A percentile compares a stretch with the other conserved stretches of the same genome.
These are phyloP conservation scores for Frankliniella intonsa DNA, from an alignment of 2,888 invertebrate genomes.

Conservation along the genomic window DNA sequence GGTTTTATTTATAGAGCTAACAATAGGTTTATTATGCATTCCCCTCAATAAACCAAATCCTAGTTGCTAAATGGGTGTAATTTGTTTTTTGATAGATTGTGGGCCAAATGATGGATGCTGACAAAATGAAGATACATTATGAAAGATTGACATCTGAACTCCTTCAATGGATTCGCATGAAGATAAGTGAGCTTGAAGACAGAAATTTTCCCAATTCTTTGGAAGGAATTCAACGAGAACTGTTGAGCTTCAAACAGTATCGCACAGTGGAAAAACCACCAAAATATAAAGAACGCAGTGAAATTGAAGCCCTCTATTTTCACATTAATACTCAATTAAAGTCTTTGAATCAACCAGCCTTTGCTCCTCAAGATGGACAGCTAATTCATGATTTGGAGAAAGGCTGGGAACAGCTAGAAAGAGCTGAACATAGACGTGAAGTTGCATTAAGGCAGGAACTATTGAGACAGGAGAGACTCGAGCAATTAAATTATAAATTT, in stretches of 20 bases:
- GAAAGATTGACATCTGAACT: slow-evolving; percentile 77
- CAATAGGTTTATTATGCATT: neutral
- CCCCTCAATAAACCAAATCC: neutral
- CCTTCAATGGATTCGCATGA: slow-evolving; percentile 88
- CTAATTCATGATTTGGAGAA: slow-evolving; percentile 92
- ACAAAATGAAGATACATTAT: slow-evolving; percentile 85
- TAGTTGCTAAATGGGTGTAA: neutral
- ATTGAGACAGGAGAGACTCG: slow-evolving; percentile 83
- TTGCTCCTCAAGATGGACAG: slow-evolving; percentile 81
- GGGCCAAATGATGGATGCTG: slow-evolving; percentile 92
- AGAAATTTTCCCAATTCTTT: slow-evolving; percentile 89
- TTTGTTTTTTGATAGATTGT: slow-evolving; percentile 68
- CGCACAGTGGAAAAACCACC: slow-evolving; percentile 96
- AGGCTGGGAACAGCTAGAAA: slow-evolving; percentile 89
- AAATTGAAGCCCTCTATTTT: slow-evolving; percentile 94
- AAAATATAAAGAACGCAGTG: slow-evolving; percentile 95
- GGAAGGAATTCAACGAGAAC: slow-evolving; percentile 87
- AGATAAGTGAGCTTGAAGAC: slow-evolving; percentile 75
- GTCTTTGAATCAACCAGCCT: slow-evolving; percentile 84
- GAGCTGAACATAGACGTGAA: slow-evolving; percentile 90
- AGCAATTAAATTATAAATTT: slow-evolving; percentile 93
- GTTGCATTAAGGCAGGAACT: slow-evolving; percentile 87
- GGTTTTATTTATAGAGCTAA: too few relatives aligned
- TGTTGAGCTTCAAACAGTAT: slow-evolving; percentile 89
- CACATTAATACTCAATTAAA: slow-evolving; percentile 94